Conservation (phyloP, 64 coral and sea anemone species). For the Porites australiensis region DNA sequence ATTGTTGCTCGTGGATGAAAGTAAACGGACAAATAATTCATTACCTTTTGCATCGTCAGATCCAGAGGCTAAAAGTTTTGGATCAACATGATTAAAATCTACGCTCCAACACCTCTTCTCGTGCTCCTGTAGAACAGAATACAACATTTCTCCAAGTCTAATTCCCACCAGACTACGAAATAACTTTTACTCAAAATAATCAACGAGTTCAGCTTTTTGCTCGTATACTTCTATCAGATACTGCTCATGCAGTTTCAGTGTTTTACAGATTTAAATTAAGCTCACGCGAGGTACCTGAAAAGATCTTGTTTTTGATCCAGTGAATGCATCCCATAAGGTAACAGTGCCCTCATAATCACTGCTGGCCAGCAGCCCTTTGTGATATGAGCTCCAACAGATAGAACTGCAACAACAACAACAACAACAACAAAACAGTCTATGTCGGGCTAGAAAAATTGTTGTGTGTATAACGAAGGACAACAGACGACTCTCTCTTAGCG, state of each 20-base stretch:
- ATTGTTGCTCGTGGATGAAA: background rate
- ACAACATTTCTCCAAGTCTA: background rate
- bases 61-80: constrained; percentile 93
- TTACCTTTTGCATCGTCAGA: constrained; percentile 99
- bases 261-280: too few species aligned
- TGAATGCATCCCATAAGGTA: constrained; percentile 97
- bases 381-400: constrained; percentile 97
- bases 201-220: background rate
- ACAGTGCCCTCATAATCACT: constrained; percentile 99
- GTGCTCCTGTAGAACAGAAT: constrained; percentile 71
- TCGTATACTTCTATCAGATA: too few species aligned
- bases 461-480: too few species aligned
- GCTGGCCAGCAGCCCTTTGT: constrained; percentile 96
- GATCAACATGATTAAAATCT: constrained; percentile 98
- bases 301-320: constrained; percentile 94
- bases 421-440: background rate
- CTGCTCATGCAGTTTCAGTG: too few species aligned
- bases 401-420: constrained; percentile 60
- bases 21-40: background rate
- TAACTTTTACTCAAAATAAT: background rate
- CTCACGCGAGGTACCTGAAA: constrained; percentile 77
- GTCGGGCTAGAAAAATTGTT: too few species aligned
- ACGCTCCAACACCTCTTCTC: constrained; percentile 99
- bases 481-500: too few species aligned
- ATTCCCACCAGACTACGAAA: background rate